Base-by-base conservation (phyloP, 2,888 invertebrate species). In the Cerceris ruficornis region DNA sequence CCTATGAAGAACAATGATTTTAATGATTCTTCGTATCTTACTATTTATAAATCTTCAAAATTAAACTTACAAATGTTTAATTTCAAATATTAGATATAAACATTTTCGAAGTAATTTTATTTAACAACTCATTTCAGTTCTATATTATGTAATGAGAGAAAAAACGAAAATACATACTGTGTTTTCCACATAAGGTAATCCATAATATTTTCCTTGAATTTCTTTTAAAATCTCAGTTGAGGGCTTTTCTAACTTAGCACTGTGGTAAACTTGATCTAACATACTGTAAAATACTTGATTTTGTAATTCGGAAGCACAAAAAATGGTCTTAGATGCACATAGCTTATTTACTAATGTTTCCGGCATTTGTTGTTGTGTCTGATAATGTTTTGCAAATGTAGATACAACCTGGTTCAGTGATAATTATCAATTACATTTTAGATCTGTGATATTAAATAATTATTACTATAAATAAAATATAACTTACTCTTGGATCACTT, bases 221-320 rank as follows among this genome's bases (percentile, higher is more conserved):
- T 95, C 93, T 41, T 95, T 95, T 58, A 98, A 92, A 8, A 97
- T 95, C 1, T 96, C 95, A 0, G 96, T 97, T 7, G 93, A 77
- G 0, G 90, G 84, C 14, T 84, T 84, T 15, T 83, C 91, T 11
- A 95, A 94, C 87, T 94, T 93, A 6, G 93, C 89, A 0, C 95
- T 94, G 92, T 99, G 99, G 92, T 98, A 98, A 17, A 95, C 94
- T 92, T 98, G 98, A 93, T 99, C 99, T 39, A 98, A 92, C 8
- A 96, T 96, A 0, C 98, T 97, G 91, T 98, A 98, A 91, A 98
- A 98, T n/a, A 96, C 95, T 94, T 98, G 98, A 78, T 97, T 93
- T 87, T 97, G 97, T 92, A 96, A 95, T 91, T 98, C 98, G 78
- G 97, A 97, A 0, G 98, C 97, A 0, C 96, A 95, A 91, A 98